Evolutionary conservation across 1,140 invertebrate genomes (phyloP).

Genomic region (Leguminivora glycinivorella): DNA sequence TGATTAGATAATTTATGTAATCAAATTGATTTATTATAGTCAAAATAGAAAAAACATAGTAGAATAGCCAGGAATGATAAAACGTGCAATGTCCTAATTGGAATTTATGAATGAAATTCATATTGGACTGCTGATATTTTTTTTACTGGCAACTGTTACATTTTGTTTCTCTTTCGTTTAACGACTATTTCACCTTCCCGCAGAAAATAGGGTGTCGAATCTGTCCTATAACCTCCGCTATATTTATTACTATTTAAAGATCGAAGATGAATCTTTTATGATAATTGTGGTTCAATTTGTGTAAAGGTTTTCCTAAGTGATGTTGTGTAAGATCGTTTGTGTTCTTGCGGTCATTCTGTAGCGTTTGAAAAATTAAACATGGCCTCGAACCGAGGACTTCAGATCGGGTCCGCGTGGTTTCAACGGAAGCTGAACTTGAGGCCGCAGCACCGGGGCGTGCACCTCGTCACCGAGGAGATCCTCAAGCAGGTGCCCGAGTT

Average conservation of each 20-base stretch:
- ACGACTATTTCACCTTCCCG: constrained; percentile 76
- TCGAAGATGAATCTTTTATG: constrained; percentile 79
- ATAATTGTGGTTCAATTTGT: constrained; percentile 77
- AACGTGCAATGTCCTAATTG: not conserved
- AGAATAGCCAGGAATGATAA: constrained; percentile 11
- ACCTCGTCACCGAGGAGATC: constrained; percentile 97
- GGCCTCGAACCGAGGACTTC: constrained; percentile 93
- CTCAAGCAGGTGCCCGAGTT: constrained; percentile 95
- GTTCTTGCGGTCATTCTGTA: constrained; percentile 75
- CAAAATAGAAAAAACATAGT: not conserved
- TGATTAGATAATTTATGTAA: not conserved
- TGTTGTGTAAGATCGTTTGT: constrained; percentile 77
- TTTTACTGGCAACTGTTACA: constrained; percentile 63
- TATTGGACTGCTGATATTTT: constrained; percentile 47
- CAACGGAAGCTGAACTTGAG: constrained; percentile 97
- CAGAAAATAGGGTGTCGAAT: constrained; percentile 80
- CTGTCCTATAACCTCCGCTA: constrained; percentile 78
- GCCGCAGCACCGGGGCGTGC: constrained; percentile 95
- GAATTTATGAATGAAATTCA: constrained; percentile 44
- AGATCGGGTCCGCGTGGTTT: constrained; percentile 97
- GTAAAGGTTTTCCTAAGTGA: constrained; percentile 77
- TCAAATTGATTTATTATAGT: not conserved
- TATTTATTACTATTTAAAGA: constrained; percentile 78
- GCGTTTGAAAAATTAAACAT: constrained; percentile 83
- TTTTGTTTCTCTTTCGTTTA: constrained; percentile 75